A percentile compares a stretch with the other conserved stretches of the same genome.
These are phyloP conservation scores for Megaptera novaeangliae DNA, from an alignment of 2,113 vertebrate genomes.

Conservation along the genomic window DNA sequence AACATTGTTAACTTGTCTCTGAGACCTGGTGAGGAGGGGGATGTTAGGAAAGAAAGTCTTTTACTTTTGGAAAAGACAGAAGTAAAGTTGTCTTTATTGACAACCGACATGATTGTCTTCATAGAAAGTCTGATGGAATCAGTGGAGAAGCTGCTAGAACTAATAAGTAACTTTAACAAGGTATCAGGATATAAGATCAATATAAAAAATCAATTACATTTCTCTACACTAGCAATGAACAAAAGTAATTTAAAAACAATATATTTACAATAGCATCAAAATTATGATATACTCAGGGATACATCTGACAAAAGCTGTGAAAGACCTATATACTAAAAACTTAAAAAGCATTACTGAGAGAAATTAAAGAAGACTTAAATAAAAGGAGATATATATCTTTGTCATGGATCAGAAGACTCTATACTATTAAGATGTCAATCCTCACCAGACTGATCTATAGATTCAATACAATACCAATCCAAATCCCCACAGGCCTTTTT, in stretches of 20 bases:
- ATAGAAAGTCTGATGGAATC: neutral
- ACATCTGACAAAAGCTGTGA: neutral
- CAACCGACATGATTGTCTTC: neutral
- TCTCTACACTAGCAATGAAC: neutral
- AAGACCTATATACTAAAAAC: neutral
- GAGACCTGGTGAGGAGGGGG: neutral
- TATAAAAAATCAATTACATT: neutral
- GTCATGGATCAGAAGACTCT: neutral
- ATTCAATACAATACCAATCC: neutral
- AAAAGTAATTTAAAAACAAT: conserved; percentile 5
- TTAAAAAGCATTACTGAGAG: neutral
- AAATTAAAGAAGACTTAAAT: neutral
- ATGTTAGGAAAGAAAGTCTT: neutral
- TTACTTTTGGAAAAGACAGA: neutral
- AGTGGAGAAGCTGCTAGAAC: neutral
- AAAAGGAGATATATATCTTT: neutral
- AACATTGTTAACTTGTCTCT: neutral
- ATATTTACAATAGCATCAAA: neutral
- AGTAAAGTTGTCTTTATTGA: neutral
- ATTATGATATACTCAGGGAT: neutral
- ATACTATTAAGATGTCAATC: neutral
- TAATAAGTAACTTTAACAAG: neutral
- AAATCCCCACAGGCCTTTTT: neutral
- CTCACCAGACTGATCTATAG: neutral
- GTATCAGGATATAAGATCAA: neutral